phyloP scores from a whole-genome alignment of 2,113 vertebrate species.

The Microcebus tavaratra region DNA sequence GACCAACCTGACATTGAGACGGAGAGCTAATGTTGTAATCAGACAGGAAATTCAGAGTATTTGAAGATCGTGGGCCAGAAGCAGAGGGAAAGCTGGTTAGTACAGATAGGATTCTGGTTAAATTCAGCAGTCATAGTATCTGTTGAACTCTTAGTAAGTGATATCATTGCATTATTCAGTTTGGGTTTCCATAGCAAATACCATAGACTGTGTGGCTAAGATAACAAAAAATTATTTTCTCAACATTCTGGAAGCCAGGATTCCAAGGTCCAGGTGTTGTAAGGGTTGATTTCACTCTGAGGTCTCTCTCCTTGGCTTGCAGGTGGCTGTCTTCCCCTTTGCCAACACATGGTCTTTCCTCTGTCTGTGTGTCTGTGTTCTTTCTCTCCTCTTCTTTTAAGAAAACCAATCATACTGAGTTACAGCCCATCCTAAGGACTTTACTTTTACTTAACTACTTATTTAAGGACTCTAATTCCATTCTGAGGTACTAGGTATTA shows the following conservation, averaged over 20 bases:
- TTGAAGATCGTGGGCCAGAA: neutral
- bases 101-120: neutral
- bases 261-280: neutral
- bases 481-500: neutral
- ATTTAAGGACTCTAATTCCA: neutral
- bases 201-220: accelerated
- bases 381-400: neutral
- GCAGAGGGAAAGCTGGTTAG: neutral
- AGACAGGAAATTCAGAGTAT: neutral
- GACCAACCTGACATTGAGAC: neutral
- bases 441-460: neutral
- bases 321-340: neutral
- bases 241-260: neutral
- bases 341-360: neutral
- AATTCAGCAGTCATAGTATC: neutral
- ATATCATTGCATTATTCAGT: neutral
- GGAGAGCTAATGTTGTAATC: neutral
- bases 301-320: neutral
- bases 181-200: neutral
- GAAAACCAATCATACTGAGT: neutral
- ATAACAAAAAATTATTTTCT: neutral
- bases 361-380: neutral
- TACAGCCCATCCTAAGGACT: accelerated
- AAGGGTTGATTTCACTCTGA: neutral
- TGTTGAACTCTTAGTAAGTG: neutral